A percentile compares a stretch with the other conserved stretches of the same genome.
Conservation (phyloP, 2,797 vertebrate species). For the Crocodylus rhombifer region DNA sequence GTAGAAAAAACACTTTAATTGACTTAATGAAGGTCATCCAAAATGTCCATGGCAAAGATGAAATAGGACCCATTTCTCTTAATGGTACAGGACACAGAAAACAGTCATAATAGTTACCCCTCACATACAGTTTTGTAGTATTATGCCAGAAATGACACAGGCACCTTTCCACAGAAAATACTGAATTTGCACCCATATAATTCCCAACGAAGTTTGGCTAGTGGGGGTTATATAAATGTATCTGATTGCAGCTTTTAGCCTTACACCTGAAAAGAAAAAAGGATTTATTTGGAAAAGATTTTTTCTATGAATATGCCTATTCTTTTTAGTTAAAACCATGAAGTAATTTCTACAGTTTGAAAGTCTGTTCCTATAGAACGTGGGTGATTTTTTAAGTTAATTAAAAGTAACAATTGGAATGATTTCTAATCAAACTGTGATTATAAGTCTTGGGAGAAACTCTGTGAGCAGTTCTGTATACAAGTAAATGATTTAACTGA, state of each 20-base stretch:
- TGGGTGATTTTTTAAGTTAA: neutral
- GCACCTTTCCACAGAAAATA: neutral
- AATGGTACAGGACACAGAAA: accelerated
- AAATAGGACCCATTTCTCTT: neutral
- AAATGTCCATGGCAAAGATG: accelerated
- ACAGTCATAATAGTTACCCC: neutral
- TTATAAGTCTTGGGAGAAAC: neutral
- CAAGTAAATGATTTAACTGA: neutral
- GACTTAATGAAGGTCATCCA: neutral
- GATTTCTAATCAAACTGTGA: neutral
- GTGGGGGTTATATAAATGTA: neutral
- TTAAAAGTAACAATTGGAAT: neutral
- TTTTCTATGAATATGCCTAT: neutral
- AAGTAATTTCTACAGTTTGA: neutral
- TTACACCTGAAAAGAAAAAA: neutral
- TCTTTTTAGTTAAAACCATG: neutral
- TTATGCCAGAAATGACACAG: too few relatives aligned
- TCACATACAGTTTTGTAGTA: neutral
- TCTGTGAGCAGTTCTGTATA: neutral
- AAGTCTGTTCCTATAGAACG: neutral
- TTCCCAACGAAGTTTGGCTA: neutral
- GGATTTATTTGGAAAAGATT: neutral
- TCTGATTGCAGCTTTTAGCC: neutral
- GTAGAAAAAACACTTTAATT: accelerated
- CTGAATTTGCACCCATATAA: neutral